Base-by-base conservation (phyloP, 2,113 vertebrate genomes). In the Struthidea cinerea region DNA sequence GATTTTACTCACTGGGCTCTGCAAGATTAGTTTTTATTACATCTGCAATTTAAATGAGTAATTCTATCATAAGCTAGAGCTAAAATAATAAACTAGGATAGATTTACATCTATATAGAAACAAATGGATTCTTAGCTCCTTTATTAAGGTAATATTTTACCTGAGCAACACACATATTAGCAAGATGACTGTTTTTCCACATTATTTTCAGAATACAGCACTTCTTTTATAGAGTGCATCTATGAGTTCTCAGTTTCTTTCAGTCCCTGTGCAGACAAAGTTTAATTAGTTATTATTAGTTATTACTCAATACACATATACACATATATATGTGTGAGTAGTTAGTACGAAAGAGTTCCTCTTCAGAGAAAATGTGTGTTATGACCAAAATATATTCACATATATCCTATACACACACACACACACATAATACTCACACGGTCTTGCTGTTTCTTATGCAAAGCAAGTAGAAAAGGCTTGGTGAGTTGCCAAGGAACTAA, bases 361-460 rank as follows among this genome's bases (percentile, higher is more conserved):
- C 50, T 81, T 53, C 68, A 60, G 57, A 87, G 89, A 87, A 96
- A 95, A 92, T 28, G 27, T 61, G 28, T 39, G 24, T 39, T 70
- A 47, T 46, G 20, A 79, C 69, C 68, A 79, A 88, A 82, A 84
- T 71, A 81, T 71, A 77, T 39, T 61, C 39, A 33, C 23, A 16
- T 39, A 23, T n/a, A 53, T 53, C 47, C 23, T 61, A 57, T 19
- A 42, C 8, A 69, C 9, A 68, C 37, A 73, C 11, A 75, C 35
- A 65, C 15, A 68, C 14, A 46, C 11, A 33, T 13, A 77, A 69
- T 53, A 19, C 65, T 96, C 80, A 90, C 52, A 15, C 7, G 10
- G 80, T 82, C 90, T 87, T 95, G 61, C 91, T 93, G 67, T 95
- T 97, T 96, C 88, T 87, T 92, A 44, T 74, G 73, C 68, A 89